Evolutionary conservation across 2,888 invertebrate species (phyloP).

Genomic region (Lasioglossum malachurum): DNA sequence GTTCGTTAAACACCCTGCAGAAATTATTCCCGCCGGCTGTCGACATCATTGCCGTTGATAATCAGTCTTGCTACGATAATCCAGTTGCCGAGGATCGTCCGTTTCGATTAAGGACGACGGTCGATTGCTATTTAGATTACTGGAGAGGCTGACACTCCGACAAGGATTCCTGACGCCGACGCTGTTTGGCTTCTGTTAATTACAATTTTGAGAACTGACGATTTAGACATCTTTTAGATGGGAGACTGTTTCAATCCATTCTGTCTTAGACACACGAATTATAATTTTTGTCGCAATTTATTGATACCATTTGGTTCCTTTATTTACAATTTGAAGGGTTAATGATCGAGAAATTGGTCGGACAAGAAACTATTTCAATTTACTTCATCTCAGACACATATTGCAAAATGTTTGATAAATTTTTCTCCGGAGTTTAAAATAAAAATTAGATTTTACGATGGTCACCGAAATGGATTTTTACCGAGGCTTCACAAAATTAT

Average conservation of each 20-base stretch:
- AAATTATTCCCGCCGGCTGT: background rate
- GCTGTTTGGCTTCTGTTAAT: constrained; percentile 49
- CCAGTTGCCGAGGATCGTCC: constrained; percentile 33
- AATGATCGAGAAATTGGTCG: background rate
- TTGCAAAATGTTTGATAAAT: no score
- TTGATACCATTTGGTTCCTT: no score
- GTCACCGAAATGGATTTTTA: no score
- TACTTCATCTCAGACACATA: no score
- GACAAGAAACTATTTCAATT: no score
- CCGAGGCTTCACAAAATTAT: no score
- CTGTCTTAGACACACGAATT: background rate
- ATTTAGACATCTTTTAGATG: background rate
- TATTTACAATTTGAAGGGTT: no score
- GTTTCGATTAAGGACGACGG: constrained; percentile 29
- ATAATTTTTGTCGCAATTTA: background rate
- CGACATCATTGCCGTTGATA: background rate
- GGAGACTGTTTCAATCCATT: background rate
- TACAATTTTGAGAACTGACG: constrained; percentile 37
- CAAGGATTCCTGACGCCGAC: constrained; percentile 40
- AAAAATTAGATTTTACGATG: no score
- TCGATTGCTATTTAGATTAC: constrained; percentile 48
- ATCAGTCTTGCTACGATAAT: constrained; percentile 13
- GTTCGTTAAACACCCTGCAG: background rate
- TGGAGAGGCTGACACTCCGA: constrained; percentile 27
- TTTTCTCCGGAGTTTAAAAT: no score